These are phyloP conservation scores for Resseliella maxima DNA, from an alignment of 2,888 invertebrate genomes.

Conservation along the genomic window DNA sequence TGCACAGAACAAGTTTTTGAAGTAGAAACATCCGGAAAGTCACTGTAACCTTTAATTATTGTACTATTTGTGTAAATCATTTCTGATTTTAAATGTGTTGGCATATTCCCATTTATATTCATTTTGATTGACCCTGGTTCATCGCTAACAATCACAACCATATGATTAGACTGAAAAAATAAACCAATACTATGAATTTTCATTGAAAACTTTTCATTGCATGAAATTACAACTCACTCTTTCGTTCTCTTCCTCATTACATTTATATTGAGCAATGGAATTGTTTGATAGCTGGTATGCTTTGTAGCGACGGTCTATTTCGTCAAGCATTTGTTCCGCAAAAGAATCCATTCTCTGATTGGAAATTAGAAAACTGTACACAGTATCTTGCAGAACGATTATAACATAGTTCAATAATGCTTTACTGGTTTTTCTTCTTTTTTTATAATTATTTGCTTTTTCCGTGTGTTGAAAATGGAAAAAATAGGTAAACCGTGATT, in stretches of 20 bases:
- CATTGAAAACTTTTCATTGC: not conserved
- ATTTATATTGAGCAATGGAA: not conserved
- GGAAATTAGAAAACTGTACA: not conserved
- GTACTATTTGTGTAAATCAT: slow-evolving; percentile 12
- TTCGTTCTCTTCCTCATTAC: not conserved
- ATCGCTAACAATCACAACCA: not conserved
- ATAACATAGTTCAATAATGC: too few relatives aligned
- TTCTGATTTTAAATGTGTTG: not conserved
- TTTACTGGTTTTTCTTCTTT: too few relatives aligned
- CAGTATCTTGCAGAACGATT: too few relatives aligned
- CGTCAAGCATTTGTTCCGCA: not conserved
- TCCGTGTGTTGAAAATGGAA: too few relatives aligned
- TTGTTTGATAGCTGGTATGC: not conserved
- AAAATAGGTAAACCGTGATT: too few relatives aligned
- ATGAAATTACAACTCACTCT: not conserved
- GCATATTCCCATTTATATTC: not conserved
- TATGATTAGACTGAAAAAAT: not conserved
- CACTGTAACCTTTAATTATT: not conserved
- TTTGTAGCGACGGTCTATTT: not conserved
- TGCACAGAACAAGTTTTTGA: not conserved
- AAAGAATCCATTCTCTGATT: not conserved
- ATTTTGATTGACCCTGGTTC: not conserved
- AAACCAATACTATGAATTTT: not conserved
- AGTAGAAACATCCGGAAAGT: not conserved
- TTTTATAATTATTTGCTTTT: too few relatives aligned